These are phyloP conservation scores for Naso thynnoides DNA, from an alignment of 2,797 vertebrate species.

Conservation along the genomic window DNA sequence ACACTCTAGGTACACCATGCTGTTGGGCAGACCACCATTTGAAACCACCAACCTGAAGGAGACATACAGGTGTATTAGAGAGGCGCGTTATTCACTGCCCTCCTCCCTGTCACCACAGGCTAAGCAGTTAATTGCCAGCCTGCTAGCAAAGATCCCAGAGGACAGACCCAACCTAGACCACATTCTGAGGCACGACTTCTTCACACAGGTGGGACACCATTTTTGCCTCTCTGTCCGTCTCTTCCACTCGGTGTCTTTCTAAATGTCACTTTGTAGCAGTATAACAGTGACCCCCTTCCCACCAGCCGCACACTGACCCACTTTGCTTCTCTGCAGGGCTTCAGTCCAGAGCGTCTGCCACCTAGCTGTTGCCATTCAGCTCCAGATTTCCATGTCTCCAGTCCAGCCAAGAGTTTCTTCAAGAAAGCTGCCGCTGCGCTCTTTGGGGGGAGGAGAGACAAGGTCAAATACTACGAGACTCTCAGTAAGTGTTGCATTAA, in stretches of 20 bases:
- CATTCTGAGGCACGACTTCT: conserved; percentile 96
- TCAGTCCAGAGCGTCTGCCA: conserved; percentile 94
- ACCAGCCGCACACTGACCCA: conserved; percentile 59
- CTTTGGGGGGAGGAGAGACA: conserved; percentile 96
- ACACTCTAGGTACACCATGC: conserved; percentile 95
- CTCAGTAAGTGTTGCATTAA: conserved; percentile 88
- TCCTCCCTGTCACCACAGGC: conserved; percentile 92
- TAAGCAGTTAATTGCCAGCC: conserved; percentile 92
- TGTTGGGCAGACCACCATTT: conserved; percentile 95
- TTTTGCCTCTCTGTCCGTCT: background rate
- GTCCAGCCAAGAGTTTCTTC: conserved; percentile 98
- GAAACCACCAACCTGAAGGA: conserved; percentile 99
- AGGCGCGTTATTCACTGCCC: conserved; percentile 94
- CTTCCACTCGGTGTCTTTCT: background rate
- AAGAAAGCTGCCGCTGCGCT: conserved; percentile 98
- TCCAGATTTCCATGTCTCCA: conserved; percentile 97
- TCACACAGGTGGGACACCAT: conserved; percentile 88
- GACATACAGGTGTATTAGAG: conserved; percentile 96
- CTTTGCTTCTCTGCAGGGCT: conserved; percentile 87
- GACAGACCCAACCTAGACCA: conserved; percentile 94
- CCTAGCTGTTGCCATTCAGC: conserved; percentile 94
- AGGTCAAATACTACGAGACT: conserved; percentile 95
- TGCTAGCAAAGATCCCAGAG: conserved; percentile 94
- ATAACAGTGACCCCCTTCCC: conserved; percentile 40
- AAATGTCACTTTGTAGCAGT: conserved; percentile 51